Evolutionary conservation across 2,113 vertebrate species (phyloP).

Genomic region (Microcebus murinus): DNA sequence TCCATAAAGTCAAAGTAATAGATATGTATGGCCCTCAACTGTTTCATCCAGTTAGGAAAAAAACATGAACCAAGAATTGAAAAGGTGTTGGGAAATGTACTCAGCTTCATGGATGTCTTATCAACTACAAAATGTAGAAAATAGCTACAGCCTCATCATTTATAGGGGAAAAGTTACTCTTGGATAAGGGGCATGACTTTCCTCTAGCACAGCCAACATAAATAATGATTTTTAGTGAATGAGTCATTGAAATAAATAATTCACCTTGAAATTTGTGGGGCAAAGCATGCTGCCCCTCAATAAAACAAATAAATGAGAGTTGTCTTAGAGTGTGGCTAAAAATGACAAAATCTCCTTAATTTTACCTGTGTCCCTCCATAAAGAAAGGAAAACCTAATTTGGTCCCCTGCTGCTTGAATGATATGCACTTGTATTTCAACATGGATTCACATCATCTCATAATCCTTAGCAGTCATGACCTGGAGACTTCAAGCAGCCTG

Average conservation of each 20-base stretch:
- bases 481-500: not conserved
- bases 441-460: not conserved
- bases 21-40: not conserved
- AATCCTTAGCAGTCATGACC: constrained; percentile 31
- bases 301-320: constrained; percentile 32
- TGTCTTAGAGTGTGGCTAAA: not conserved
- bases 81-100: not conserved
- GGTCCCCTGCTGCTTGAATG: not conserved
- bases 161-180: not conserved
- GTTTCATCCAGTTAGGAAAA: constrained; percentile 26
- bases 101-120: not conserved
- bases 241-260: constrained; percentile 2
- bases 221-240: constrained; percentile 16
- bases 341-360: not conserved
- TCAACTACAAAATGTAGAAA: not conserved
- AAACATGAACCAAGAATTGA: not conserved
- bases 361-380: not conserved
- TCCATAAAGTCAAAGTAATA: not conserved
- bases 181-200: not conserved
- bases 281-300: not conserved
- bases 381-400: constrained; percentile 42
- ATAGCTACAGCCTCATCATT: not conserved
- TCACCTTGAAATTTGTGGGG: not conserved
- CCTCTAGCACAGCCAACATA: not conserved
- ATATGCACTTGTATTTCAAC: not conserved